Conservation (phyloP, 2,888 invertebrate genomes). For the Buathra laborator region DNA sequence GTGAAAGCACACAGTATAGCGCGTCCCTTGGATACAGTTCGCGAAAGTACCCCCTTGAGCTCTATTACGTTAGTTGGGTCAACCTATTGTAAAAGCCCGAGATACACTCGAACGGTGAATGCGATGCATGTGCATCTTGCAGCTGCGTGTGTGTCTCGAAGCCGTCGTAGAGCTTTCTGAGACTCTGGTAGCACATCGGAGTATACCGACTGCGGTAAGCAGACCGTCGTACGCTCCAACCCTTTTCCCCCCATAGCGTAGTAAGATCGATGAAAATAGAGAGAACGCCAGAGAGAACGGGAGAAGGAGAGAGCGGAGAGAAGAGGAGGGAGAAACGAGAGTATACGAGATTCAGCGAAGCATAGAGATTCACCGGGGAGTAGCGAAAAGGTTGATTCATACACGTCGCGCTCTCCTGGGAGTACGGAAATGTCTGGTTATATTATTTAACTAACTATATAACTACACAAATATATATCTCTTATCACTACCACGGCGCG, state of each 20-base stretch:
- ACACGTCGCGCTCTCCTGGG: not conserved
- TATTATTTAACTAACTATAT: conserved; percentile 9
- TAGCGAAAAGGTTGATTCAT: conserved; percentile 34
- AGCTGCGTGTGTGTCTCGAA: conserved; percentile 1
- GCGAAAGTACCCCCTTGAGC: conserved; percentile 9
- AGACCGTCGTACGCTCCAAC: conserved; percentile 40
- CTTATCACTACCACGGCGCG: no score
- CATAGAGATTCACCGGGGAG: conserved; percentile 34
- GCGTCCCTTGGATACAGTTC: conserved; percentile 35
- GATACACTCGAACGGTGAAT: not conserved
- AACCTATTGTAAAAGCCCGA: not conserved
- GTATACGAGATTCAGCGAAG: conserved; percentile 50
- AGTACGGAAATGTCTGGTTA: conserved; percentile 4
- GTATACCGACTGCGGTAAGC: conserved; percentile 65
- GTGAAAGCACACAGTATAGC: not conserved
- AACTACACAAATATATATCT: no score
- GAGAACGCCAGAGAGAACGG: conserved; percentile 13
- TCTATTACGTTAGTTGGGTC: conserved; percentile 21
- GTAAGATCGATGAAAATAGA: conserved; percentile 66
- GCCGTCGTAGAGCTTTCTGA: not conserved
- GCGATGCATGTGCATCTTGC: conserved; percentile 17
- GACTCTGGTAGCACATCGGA: not conserved
- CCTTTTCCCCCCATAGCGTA: conserved; percentile 36
- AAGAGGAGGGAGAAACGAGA: conserved; percentile 24
- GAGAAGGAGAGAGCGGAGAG: conserved; percentile 10